phyloP scores from a whole-genome alignment of 2,888 invertebrate species.

The Pardosa pseudoannulata region DNA sequence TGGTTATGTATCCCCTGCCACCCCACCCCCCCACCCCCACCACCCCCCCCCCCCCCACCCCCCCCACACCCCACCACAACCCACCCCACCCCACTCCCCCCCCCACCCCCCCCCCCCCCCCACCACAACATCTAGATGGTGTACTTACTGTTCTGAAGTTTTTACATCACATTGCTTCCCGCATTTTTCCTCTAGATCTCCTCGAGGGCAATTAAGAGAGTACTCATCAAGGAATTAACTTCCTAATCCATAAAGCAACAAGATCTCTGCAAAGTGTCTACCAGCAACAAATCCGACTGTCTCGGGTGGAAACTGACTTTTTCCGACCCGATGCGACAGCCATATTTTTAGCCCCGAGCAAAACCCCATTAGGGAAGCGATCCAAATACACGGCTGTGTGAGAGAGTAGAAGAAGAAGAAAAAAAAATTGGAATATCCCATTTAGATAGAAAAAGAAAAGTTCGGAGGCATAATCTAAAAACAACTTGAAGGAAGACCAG shows the following conservation, averaged over 20 bases:
- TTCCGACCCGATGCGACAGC: slow-evolving; percentile 38
- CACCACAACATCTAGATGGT: too few species aligned
- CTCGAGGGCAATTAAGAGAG: background rate
- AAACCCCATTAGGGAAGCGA: slow-evolving; percentile 52
- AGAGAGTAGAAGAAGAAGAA: too few species aligned
- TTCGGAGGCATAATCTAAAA: slow-evolving; percentile 61
- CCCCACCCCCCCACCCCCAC: too few species aligned
- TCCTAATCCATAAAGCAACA: slow-evolving; percentile 1
- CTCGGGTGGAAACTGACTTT: slow-evolving; percentile 6
- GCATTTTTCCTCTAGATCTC: background rate
- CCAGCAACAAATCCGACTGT: slow-evolving; percentile 4
- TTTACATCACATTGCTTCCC: background rate
- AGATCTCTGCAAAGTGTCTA: slow-evolving; percentile 10
- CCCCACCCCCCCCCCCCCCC: too few species aligned
- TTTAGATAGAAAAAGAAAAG: slow-evolving; percentile 7
- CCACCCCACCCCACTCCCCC: too few species aligned
- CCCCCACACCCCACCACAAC: too few species aligned
- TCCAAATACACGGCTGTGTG: slow-evolving; percentile 54
- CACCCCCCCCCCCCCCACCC: too few species aligned
- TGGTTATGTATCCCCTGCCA: too few species aligned
- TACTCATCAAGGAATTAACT: background rate
- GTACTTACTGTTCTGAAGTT: background rate
- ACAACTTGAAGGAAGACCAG: slow-evolving; percentile 61
- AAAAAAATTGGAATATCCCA: slow-evolving; percentile 8
- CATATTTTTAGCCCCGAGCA: slow-evolving; percentile 58